A percentile compares a stretch with the other conserved stretches of the same genome.
Evolutionary conservation across 2,797 vertebrate species (phyloP).

Genomic region (Bucorvus abyssinicus): DNA sequence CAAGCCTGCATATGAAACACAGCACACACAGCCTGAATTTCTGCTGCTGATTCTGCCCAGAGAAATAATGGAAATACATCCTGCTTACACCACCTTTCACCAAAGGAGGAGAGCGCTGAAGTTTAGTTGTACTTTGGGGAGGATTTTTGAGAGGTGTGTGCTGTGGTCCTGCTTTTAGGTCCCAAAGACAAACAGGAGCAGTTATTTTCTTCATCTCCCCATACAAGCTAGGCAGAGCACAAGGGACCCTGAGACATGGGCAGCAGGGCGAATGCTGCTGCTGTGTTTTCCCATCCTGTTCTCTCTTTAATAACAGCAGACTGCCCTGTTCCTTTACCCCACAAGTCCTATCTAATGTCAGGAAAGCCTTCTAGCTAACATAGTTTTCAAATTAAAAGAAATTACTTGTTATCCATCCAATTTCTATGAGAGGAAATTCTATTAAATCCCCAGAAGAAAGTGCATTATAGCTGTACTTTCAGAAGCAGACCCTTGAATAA

Average conservation of each 20-base stretch:
- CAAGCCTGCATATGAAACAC: background rate
- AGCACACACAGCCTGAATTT: background rate
- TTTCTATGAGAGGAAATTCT: conserved; percentile 77
- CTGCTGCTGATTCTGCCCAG: background rate
- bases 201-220: background rate
- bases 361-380: conserved; percentile 53
- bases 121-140: background rate
- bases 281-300: background rate
- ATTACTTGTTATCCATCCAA: conserved; percentile 71
- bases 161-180: background rate
- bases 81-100: background rate
- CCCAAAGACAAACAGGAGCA: background rate
- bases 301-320: background rate
- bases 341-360: conserved; percentile 28
- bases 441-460: conserved; percentile 77
- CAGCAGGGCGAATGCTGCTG: background rate
- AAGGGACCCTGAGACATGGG: background rate
- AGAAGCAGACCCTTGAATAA: conserved; percentile 78
- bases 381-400: conserved; percentile 51
- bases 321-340: background rate
- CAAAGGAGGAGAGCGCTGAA: background rate
- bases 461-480: conserved; percentile 72
- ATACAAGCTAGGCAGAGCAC: background rate
- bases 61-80: background rate
- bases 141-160: background rate